Conservation (phyloP, 2,113 vertebrate species). For the Ptyas mucosa region DNA sequence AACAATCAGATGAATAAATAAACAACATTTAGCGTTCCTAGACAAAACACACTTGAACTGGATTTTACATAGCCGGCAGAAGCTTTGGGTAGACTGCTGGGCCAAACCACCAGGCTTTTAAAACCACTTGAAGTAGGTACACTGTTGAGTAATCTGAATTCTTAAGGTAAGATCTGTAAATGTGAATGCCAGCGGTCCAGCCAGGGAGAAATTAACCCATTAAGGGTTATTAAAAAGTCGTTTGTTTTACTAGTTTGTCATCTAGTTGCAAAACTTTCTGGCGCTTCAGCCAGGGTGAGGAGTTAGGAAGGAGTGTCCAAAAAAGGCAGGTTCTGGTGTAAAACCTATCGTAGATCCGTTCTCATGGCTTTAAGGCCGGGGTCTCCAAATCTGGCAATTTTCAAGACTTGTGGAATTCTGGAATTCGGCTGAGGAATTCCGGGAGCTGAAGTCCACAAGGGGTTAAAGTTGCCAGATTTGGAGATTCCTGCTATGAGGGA, state of each 20-base stretch:
- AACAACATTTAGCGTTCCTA: slow-evolving; percentile 32
- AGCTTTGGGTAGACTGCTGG: slow-evolving; percentile 51
- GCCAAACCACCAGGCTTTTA: slow-evolving; percentile 56
- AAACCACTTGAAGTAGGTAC: slow-evolving; percentile 50
- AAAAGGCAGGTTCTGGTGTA: background rate
- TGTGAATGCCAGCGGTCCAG: slow-evolving; percentile 33
- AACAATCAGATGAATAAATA: slow-evolving; percentile 47
- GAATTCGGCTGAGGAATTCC: background rate
- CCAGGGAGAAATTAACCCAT: slow-evolving; percentile 4
- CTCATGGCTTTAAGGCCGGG: background rate
- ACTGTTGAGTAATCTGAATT: slow-evolving; percentile 48
- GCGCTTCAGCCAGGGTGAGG: background rate
- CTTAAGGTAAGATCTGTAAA: slow-evolving; percentile 48
- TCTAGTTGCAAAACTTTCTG: slow-evolving; percentile 46
- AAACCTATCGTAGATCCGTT: background rate
- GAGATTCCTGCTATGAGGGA: background rate
- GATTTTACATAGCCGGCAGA: slow-evolving; percentile 35
- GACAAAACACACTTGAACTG: slow-evolving; percentile 32
- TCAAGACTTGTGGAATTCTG: too few species aligned
- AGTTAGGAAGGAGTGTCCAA: background rate
- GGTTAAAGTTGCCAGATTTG: background rate
- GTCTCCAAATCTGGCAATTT: too few species aligned
- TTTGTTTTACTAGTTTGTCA: slow-evolving; percentile 26
- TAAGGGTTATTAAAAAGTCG: slow-evolving; percentile 33
- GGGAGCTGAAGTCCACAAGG: background rate